These are phyloP conservation scores for Lagenorhynchus albirostris DNA, from an alignment of 2,113 vertebrate genomes.

Conservation along the genomic window DNA sequence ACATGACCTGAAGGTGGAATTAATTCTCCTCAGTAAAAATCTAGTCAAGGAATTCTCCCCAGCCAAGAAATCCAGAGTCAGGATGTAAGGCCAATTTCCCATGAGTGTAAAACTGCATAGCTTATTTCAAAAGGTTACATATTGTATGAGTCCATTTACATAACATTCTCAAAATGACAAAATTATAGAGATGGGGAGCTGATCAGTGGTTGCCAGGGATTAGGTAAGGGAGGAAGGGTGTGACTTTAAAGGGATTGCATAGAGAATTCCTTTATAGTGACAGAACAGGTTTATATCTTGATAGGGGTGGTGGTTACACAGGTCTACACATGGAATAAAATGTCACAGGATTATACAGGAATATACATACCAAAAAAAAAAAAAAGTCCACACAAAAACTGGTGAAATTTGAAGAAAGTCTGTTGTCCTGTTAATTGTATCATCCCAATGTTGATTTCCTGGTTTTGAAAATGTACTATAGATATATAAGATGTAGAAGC, in stretches of 20 bases:
- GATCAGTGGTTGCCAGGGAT: background rate
- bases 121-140: background rate
- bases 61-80: background rate
- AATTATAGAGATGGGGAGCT: background rate
- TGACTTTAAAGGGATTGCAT: background rate
- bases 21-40: slow-evolving; percentile 6
- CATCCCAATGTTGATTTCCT: background rate
- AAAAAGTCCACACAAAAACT: background rate
- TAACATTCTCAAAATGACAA: background rate
- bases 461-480: background rate
- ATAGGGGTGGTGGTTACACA: background rate
- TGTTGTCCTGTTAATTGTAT: background rate
- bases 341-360: background rate
- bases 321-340: background rate
- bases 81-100: background rate
- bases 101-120: background rate
- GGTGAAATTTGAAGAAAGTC: background rate
- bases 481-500: background rate
- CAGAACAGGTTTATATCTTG: background rate
- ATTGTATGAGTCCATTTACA: background rate
- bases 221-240: background rate
- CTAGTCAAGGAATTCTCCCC: background rate
- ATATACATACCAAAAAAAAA: background rate
- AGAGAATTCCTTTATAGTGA: slow-evolving; percentile 25
- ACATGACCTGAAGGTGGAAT: background rate